Conservation (phyloP, 30 jellyfish, hydroid and myxozoan species). For the Cassiopea andromeda region DNA sequence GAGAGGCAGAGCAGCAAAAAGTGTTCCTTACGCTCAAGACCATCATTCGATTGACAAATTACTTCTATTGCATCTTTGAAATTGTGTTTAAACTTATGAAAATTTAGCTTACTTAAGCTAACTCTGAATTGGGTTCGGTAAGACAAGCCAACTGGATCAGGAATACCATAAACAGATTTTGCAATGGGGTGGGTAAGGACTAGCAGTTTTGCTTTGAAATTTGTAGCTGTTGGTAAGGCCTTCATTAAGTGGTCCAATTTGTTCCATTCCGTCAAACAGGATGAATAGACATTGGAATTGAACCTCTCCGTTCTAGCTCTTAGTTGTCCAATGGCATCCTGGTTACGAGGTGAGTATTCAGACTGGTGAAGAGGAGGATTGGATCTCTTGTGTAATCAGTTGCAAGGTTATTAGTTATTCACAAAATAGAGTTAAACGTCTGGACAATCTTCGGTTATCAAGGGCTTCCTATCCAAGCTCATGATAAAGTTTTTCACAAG, state of each 20-base stretch:
- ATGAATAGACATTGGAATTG: neutral
- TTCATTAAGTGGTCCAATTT: neutral
- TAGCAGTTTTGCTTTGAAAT: neutral
- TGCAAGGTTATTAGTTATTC: neutral
- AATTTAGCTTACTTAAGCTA: neutral
- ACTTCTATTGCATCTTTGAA: neutral
- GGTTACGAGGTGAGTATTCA: neutral
- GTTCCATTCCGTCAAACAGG: neutral
- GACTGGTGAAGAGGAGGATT: neutral
- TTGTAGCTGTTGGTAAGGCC: neutral
- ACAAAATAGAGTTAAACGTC: neutral
- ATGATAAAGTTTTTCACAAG: neutral
- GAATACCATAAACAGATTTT: neutral
- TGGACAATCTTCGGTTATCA: neutral
- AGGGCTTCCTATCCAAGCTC: neutral
- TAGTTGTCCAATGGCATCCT: neutral
- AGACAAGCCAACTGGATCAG: neutral
- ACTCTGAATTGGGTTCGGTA: neutral
- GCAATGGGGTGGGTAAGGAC: neutral
- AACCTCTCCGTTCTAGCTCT: neutral
- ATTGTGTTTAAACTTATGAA: slow-evolving; percentile 2
- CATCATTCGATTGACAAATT: neutral
- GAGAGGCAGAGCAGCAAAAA: neutral
- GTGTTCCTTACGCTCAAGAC: neutral
- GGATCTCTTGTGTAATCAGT: neutral